Conservation (phyloP, 2,797 vertebrate genomes). For the Hirundo rustica region DNA sequence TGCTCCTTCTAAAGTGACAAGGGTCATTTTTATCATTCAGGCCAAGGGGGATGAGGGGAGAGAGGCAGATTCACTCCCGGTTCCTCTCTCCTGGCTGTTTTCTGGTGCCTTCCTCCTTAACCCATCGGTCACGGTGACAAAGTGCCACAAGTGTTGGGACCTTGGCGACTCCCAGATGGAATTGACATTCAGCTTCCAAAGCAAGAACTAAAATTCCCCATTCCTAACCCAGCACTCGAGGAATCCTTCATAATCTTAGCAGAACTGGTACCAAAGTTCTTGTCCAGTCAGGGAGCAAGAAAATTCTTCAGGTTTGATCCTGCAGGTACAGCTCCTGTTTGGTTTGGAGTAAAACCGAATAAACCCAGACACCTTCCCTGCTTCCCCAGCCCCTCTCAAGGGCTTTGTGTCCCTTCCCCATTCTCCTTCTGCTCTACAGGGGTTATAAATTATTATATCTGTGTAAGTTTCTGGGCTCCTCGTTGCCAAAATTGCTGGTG, state of each 20-base stretch:
- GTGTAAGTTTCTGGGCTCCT: neutral
- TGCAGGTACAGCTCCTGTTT: neutral
- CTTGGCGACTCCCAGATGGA: neutral
- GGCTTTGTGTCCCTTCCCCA: neutral
- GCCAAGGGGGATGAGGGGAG: neutral
- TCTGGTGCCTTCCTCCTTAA: neutral
- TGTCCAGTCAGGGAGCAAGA: neutral
- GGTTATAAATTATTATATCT: neutral
- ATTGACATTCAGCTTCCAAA: neutral
- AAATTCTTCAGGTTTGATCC: accelerated
- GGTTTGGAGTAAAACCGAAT: neutral
- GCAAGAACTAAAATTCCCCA: neutral
- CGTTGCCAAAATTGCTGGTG: neutral
- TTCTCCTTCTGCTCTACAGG: neutral
- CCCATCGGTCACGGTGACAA: accelerated
- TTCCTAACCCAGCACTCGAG: neutral
- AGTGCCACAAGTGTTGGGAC: neutral
- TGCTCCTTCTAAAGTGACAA: neutral
- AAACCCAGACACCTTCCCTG: neutral
- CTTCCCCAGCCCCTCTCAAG: neutral
- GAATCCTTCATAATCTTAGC: neutral
- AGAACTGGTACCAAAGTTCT: neutral
- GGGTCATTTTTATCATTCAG: neutral
- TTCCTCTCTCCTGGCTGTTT: neutral
- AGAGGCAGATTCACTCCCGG: neutral